These are phyloP conservation scores for Xenus cinereus DNA, from an alignment of 2,113 vertebrate species.

Conservation along the genomic window DNA sequence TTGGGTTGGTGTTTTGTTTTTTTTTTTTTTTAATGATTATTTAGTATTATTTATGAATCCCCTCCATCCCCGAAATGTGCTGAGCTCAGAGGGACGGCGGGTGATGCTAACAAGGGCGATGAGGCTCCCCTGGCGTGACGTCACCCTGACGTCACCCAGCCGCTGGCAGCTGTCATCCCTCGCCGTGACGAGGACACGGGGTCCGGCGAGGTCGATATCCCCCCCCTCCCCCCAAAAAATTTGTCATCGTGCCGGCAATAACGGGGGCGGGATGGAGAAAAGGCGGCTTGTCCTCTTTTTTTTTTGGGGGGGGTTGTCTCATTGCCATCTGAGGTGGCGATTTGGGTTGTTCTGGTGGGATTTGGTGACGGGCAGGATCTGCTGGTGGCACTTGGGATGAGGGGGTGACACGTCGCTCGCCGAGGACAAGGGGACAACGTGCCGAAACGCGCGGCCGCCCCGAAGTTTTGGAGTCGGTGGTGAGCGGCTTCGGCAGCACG, in stretches of 20 bases:
- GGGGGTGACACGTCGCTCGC: background rate
- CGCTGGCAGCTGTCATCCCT: constrained; percentile 42
- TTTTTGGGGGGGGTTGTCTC: too few species aligned
- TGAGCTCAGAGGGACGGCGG: background rate
- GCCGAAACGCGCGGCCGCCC: background rate
- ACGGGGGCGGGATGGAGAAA: background rate
- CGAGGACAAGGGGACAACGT: background rate
- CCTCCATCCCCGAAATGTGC: background rate
- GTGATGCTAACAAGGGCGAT: constrained; percentile 13
- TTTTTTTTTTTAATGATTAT: too few species aligned
- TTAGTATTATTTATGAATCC: background rate
- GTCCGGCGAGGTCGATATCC: background rate
- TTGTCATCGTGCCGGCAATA: background rate
- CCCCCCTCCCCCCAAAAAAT: background rate
- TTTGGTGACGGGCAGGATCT: background rate
- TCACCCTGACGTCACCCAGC: constrained; percentile 66
- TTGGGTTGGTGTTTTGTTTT: too few species aligned
- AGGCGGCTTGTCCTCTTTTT: background rate
- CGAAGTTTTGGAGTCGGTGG: background rate
- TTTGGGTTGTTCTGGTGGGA: rapidly evolving
- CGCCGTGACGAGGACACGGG: background rate
- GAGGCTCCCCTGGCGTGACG: constrained; percentile 60
- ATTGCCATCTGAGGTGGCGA: rapidly evolving
- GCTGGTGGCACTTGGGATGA: background rate
- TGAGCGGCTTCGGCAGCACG: background rate